Evolutionary conservation across 2,797 vertebrate species (phyloP).

Genomic region (Mus minutoides): DNA sequence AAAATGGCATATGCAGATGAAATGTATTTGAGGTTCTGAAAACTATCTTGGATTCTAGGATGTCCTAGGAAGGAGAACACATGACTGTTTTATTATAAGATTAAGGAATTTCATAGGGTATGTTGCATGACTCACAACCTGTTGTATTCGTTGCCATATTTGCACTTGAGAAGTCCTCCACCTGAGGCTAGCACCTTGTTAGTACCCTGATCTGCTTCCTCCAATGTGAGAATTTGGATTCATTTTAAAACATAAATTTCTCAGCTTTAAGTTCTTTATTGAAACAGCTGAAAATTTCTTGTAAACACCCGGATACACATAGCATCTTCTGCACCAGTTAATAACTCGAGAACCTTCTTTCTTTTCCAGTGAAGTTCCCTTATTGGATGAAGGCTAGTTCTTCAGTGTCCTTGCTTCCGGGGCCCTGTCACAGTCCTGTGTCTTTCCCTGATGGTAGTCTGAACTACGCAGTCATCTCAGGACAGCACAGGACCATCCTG

Average conservation of each 20-base stretch:
- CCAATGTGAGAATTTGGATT: background rate
- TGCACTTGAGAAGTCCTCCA: background rate
- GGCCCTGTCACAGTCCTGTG: background rate
- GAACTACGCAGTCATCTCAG: no score
- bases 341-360: background rate
- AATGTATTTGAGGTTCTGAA: background rate
- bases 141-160: no score
- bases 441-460: no score
- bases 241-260: background rate
- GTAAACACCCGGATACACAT: background rate
- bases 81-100: background rate
- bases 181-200: background rate
- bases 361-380: background rate
- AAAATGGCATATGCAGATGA: background rate
- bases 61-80: background rate
- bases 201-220: no score
- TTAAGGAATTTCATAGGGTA: no score
- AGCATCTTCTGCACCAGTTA: background rate
- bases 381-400: accelerated
- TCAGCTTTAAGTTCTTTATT: background rate
- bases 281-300: background rate
- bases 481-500: background rate
- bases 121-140: background rate
- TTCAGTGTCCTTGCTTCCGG: background rate
- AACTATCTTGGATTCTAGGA: background rate